These are phyloP conservation scores for Phataginus tetradactyla DNA, from an alignment of 2,797 vertebrate species.

Conservation along the genomic window DNA sequence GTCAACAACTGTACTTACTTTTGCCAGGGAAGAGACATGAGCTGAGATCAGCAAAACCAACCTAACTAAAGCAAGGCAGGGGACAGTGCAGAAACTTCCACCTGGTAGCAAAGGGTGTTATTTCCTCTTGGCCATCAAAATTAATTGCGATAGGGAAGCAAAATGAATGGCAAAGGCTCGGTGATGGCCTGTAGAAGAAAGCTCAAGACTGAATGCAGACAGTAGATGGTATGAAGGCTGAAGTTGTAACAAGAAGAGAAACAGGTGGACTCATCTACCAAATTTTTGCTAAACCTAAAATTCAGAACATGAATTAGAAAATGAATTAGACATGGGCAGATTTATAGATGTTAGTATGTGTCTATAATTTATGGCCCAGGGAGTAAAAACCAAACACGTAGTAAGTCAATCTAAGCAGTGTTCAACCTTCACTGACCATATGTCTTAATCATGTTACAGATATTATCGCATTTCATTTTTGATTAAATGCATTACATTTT, in stretches of 20 bases:
- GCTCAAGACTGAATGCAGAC: not conserved
- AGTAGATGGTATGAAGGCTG: not conserved
- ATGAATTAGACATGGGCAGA: not conserved
- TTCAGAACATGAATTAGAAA: not conserved
- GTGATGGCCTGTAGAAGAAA: not conserved
- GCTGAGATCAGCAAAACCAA: not conserved
- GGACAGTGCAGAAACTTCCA: not conserved
- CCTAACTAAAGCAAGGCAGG: constrained; percentile 41
- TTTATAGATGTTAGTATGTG: not conserved
- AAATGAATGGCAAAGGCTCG: not conserved
- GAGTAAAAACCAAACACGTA: not conserved
- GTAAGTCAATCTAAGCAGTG: not conserved
- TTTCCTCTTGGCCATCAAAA: not conserved
- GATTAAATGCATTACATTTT: not conserved
- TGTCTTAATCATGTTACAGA: not conserved
- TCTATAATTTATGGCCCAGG: not conserved
- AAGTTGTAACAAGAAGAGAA: not conserved
- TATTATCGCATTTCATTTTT: not conserved
- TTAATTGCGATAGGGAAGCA: not conserved
- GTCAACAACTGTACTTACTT: not conserved
- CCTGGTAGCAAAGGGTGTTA: not conserved
- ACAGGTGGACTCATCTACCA: not conserved
- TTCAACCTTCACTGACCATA: not conserved
- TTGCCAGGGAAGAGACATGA: constrained; percentile 1
- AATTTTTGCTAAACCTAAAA: not conserved